Conservation (phyloP, 2,113 vertebrate species). For the Aix galericulata region DNA sequence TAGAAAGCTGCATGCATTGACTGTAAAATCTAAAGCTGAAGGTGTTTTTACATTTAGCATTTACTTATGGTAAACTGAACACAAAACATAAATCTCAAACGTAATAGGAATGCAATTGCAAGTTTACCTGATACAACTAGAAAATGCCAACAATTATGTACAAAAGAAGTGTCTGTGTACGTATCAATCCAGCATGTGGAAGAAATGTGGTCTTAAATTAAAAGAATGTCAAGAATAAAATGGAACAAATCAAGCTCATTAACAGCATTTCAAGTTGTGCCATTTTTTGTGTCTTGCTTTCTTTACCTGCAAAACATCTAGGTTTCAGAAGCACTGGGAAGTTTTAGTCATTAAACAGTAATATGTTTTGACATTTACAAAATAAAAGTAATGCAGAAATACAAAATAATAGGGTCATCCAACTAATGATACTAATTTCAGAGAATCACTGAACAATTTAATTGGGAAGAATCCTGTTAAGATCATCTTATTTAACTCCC, state of each 20-base stretch:
- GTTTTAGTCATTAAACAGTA: background rate
- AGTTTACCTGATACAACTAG: background rate
- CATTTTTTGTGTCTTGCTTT: background rate
- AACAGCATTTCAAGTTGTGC: background rate
- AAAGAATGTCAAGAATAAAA: background rate
- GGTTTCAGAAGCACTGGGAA: background rate
- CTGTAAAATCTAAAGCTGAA: background rate
- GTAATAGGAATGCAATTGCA: background rate
- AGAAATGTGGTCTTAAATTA: background rate
- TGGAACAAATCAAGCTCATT: background rate
- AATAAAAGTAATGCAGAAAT: background rate
- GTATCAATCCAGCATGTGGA: background rate
- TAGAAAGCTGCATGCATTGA: background rate
- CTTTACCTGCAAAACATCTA: background rate
- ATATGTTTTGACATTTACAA: background rate
- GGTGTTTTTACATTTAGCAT: background rate
- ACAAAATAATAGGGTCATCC: background rate
- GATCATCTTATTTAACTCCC: background rate
- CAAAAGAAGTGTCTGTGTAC: background rate
- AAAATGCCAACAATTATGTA: background rate
- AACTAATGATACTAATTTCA: background rate
- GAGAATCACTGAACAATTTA: background rate
- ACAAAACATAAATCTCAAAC: background rate
- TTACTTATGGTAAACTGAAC: background rate
- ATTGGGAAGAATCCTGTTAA: background rate